A percentile compares a stretch with the other conserved stretches of the same genome.
These are phyloP conservation scores for Xenus cinereus DNA, from an alignment of 2,113 vertebrate genomes.

Conservation along the genomic window DNA sequence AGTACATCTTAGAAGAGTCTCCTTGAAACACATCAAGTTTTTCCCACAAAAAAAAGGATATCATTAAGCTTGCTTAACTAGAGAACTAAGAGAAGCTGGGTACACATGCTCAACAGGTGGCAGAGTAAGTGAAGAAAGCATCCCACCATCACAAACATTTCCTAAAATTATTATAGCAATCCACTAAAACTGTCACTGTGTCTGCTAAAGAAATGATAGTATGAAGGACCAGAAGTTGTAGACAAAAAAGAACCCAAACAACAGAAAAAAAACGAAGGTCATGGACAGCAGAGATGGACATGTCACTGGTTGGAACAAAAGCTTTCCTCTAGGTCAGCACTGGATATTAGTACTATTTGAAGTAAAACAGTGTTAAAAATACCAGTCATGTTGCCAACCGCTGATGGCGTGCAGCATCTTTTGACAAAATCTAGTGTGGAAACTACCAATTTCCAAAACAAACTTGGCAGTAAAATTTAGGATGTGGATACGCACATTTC, in stretches of 20 bases:
- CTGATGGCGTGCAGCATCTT: neutral
- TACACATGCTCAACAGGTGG: neutral
- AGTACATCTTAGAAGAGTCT: neutral
- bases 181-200: neutral
- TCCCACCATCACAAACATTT: neutral
- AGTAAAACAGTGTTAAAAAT: neutral
- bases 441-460: neutral
- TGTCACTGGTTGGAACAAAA: neutral
- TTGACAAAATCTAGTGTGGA: neutral
- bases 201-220: neutral
- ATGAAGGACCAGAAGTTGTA: neutral
- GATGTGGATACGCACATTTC: neutral
- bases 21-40: neutral
- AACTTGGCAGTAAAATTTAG: neutral
- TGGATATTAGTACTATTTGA: neutral
- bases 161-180: neutral
- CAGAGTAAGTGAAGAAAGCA: slow-evolving; percentile 4
- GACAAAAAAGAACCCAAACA: neutral
- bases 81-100: neutral
- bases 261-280: neutral
- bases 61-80: neutral
- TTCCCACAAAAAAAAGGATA: neutral
- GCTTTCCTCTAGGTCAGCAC: neutral
- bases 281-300: neutral
- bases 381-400: neutral